These are phyloP conservation scores for Melolontha melolontha DNA, from an alignment of 2,888 invertebrate species.

Conservation along the genomic window DNA sequence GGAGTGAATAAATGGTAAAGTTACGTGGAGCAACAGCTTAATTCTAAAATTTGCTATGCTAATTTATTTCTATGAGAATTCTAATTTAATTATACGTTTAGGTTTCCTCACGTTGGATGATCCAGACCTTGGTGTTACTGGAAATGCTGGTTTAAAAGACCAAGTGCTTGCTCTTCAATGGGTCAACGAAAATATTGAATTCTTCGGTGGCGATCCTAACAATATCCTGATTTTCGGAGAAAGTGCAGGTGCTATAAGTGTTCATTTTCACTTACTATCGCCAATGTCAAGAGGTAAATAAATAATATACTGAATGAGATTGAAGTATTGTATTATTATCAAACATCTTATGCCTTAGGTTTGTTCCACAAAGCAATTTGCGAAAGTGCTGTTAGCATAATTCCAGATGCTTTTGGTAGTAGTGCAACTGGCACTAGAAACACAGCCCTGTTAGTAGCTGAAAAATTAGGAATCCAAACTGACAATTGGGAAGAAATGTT, in stretches of 20 bases:
- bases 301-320: not conserved
- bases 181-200: constrained; percentile 26
- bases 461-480: not conserved
- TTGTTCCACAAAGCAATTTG: constrained; percentile 27
- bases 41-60: not conserved
- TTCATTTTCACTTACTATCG: constrained; percentile 27
- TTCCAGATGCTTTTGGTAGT: not conserved
- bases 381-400: constrained; percentile 12
- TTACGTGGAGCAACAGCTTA: too few relatives aligned
- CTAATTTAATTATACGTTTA: not conserved
- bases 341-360: not conserved
- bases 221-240: constrained; percentile 24
- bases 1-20: too few relatives aligned
- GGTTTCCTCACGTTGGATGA: constrained; percentile 22
- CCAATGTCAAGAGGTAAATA: constrained; percentile 12
- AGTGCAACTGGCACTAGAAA: not conserved
- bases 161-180: constrained; percentile 35
- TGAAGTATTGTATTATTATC: not conserved
- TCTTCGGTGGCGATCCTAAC: constrained; percentile 26
- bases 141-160: constrained; percentile 27
- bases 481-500: constrained; percentile 9
- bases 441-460: constrained; percentile 1
- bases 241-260: constrained; percentile 24
- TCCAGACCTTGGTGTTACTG: constrained; percentile 12
- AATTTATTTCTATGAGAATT: not conserved